Base-by-base conservation (phyloP, 2,797 vertebrate species). In the Scolopax bukidnonensis region DNA sequence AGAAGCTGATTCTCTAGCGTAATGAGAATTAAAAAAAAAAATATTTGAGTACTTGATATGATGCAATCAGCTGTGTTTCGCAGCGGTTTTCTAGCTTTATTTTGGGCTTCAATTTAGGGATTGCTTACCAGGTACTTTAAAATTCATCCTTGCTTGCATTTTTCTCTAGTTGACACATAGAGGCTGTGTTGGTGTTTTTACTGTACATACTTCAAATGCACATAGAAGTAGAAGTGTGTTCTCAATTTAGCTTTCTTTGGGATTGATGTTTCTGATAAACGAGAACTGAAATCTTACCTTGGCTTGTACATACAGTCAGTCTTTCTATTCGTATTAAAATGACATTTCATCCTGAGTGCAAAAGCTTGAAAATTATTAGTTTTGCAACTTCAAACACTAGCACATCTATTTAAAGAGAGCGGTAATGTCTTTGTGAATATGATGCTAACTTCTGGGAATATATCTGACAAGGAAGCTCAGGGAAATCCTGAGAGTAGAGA, bases 251-350 rank as follows among this genome's bases (percentile, higher is more conserved):
- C 96, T 98, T 98, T 97, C 96, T 97, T 97, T 98, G 96, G n/a
- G 77, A 81, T 95, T 97, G 97, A 96, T 98, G 96, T 98, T 98
- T 97, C 97, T 97, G 98, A 97, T 97, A 95, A 97, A 97, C 1
- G 32, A 97, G 91, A 97, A 97, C 96, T 97, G 95, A 98, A 97
- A 97, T 94, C 94, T 97, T 96, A 96, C 68, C 91, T 98, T 97
- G 96, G 95, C 97, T 96, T 99, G 98, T 99, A 99, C 97, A 99
- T 99, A 98, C 90, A 97, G 96, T 96, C 95, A 97, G 96, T 98
- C 97, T 97, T 98, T 97, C 91, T 98, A 97, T 97, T 97, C 95
- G 64, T 98, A 98, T 96, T 98, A 97, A 98, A 97, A 95, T 97
- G 97, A 98, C 97, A 97, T 98, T 94, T 93, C 97, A 96, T 98